These are phyloP conservation scores for Notolepis coatsorum DNA, from an alignment of 2,797 vertebrate species.

Conservation along the genomic window DNA sequence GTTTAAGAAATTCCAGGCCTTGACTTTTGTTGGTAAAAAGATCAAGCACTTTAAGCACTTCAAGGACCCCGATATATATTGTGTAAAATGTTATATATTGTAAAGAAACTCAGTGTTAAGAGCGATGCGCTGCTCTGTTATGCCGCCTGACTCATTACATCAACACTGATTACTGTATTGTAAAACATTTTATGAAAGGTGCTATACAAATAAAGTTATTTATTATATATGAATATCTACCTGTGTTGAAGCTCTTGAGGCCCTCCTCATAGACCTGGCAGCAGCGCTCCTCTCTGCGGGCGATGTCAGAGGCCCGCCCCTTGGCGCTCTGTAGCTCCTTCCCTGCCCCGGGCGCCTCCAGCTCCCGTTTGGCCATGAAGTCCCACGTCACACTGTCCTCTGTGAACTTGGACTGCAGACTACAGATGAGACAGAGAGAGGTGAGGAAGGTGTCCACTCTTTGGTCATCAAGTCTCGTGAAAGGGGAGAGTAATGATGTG, in stretches of 20 bases:
- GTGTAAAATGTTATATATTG: too few species aligned
- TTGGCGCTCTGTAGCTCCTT: constrained; percentile 79
- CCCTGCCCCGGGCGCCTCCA: constrained; percentile 76
- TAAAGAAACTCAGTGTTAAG: too few species aligned
- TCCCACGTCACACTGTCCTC: constrained; percentile 91
- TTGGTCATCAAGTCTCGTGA: not conserved
- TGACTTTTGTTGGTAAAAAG: too few species aligned
- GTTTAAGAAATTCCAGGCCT: too few species aligned
- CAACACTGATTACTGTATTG: too few species aligned
- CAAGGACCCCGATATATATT: too few species aligned
- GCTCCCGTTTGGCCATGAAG: constrained; percentile 90
- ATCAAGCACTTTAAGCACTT: too few species aligned
- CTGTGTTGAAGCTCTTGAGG: constrained; percentile 82
- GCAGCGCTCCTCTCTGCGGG: constrained; percentile 86
- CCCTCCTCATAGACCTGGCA: constrained; percentile 92
- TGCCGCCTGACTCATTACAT: too few species aligned
- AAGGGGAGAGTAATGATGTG: not conserved
- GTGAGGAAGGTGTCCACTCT: not conserved
- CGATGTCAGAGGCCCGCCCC: constrained; percentile 80
- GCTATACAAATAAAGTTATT: too few species aligned
- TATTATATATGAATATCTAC: constrained; percentile 64
- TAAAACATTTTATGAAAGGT: too few species aligned
- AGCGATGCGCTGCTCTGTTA: too few species aligned
- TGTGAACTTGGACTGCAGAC: constrained; percentile 85
- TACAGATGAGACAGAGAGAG: constrained; percentile 44